phyloP scores from a whole-genome alignment of 2,113 vertebrate species.

The Sialia sialis region DNA sequence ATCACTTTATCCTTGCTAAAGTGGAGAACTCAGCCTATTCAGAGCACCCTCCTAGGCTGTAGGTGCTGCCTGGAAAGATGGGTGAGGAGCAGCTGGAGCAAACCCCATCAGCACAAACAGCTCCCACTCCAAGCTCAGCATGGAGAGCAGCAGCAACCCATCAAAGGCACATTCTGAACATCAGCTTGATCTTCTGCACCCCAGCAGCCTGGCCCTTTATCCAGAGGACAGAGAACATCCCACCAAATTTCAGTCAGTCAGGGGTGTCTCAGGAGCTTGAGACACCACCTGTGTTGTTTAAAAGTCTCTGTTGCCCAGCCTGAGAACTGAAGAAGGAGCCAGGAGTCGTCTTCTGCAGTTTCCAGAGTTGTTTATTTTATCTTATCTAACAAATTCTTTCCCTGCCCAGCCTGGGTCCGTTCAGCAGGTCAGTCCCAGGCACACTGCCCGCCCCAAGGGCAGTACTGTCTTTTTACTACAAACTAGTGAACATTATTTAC shows the following conservation, averaged over 20 bases:
- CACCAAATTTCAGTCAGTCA: neutral
- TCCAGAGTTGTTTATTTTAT: no score
- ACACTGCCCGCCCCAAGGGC: no score
- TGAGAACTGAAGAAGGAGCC: no score
- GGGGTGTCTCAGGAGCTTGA: no score
- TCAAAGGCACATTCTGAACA: neutral
- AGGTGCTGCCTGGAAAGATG: neutral
- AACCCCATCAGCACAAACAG: neutral
- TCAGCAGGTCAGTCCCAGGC: no score
- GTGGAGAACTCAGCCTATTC: neutral
- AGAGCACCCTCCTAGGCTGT: neutral
- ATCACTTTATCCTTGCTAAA: neutral
- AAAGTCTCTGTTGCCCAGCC: no score
- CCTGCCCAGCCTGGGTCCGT: no score
- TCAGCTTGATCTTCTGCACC: neutral
- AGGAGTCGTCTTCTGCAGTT: no score
- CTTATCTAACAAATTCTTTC: no score
- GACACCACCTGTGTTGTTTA: no score
- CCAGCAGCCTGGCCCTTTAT: neutral
- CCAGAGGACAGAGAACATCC: neutral
- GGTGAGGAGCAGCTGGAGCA: neutral
- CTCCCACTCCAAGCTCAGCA: neutral
- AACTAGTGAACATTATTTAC: no score
- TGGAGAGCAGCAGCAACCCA: neutral
- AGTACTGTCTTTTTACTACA: no score